Evolutionary conservation across 2,797 vertebrate species (phyloP).

Genomic region (Pangasius larnaudii): DNA sequence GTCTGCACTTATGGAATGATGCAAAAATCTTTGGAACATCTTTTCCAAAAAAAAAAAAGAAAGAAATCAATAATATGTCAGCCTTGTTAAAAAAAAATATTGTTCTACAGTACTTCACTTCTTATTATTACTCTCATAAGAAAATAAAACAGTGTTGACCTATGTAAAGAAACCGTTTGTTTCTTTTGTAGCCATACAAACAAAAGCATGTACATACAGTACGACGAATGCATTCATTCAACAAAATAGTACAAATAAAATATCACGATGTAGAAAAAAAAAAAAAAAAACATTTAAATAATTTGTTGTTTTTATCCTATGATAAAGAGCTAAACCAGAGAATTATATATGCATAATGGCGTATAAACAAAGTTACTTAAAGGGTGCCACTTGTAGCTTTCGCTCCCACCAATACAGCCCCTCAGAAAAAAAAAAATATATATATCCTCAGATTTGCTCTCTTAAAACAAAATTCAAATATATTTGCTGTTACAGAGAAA

Average conservation of each 20-base stretch:
- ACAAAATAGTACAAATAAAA: conserved; percentile 58
- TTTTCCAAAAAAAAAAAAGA: conserved; percentile 8
- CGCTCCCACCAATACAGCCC: background rate
- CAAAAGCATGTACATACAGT: conserved; percentile 58
- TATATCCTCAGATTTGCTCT: background rate
- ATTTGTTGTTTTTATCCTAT: conserved; percentile 57
- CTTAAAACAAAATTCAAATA: background rate
- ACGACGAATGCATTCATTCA: conserved; percentile 54
- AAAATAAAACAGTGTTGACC: conserved; percentile 51
- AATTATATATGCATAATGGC: conserved; percentile 5
- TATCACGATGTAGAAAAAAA: conserved; percentile 44
- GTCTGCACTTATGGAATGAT: conserved; percentile 8
- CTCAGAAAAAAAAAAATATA: background rate
- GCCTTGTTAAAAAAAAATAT: conserved; percentile 47
- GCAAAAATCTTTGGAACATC: background rate
- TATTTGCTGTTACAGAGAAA: background rate
- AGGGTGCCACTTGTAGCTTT: conserved; percentile 22
- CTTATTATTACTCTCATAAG: conserved; percentile 40
- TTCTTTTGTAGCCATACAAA: conserved; percentile 55
- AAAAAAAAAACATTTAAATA: conserved; percentile 64
- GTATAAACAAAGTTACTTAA: background rate
- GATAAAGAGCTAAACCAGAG: conserved; percentile 21
- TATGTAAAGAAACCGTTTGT: conserved; percentile 54
- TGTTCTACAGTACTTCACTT: conserved; percentile 51
- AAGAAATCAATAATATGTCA: background rate